A percentile compares a stretch with the other conserved stretches of the same genome.
Evolutionary conservation across 2,113 vertebrate genomes (phyloP).

Genomic region (Hippocampus zosterae): DNA sequence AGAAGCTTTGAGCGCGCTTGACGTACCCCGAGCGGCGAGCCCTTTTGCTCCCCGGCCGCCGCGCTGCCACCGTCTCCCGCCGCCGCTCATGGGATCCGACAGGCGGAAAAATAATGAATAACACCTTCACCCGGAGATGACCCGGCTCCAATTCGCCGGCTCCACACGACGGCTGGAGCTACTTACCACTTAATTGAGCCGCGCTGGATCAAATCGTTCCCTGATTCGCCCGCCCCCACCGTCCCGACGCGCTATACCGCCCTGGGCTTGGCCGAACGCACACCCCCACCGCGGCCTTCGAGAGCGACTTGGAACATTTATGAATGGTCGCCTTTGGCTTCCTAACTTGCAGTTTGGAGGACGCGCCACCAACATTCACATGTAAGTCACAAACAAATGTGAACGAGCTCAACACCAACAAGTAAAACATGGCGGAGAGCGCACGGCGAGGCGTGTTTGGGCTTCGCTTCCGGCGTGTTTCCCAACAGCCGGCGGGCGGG

Average conservation of each 20-base stretch:
- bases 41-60: slow-evolving; percentile 72
- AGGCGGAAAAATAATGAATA: slow-evolving; percentile 99
- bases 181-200: slow-evolving; percentile 84
- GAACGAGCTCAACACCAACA: slow-evolving; percentile 34
- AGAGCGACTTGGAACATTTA: too few relatives aligned
- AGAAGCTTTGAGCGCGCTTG: slow-evolving; percentile 92
- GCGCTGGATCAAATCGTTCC: slow-evolving; percentile 76
- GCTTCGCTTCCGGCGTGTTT: slow-evolving; percentile 37
- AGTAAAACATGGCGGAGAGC: slow-evolving; percentile 45
- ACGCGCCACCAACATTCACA: too few relatives aligned
- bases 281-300: slow-evolving; percentile 20
- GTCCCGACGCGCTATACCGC: slow-evolving; percentile 92
- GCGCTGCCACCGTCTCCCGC: slow-evolving; percentile 76
- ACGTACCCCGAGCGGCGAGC: slow-evolving; percentile 91
- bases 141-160: slow-evolving; percentile 83
- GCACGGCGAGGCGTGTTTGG: slow-evolving; percentile 32
- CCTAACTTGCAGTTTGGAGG: too few relatives aligned
- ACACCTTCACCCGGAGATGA: slow-evolving; percentile 94
- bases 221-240: slow-evolving; percentile 53
- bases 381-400: too few relatives aligned
- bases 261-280: slow-evolving; percentile 64
- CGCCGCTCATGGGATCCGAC: slow-evolving; percentile 93
- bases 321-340: too few relatives aligned
- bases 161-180: slow-evolving; percentile 84
- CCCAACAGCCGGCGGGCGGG: slow-evolving; percentile 36